phyloP scores from a whole-genome alignment of 2,797 vertebrate species.

The Pipistrellus pipistrellus region DNA sequence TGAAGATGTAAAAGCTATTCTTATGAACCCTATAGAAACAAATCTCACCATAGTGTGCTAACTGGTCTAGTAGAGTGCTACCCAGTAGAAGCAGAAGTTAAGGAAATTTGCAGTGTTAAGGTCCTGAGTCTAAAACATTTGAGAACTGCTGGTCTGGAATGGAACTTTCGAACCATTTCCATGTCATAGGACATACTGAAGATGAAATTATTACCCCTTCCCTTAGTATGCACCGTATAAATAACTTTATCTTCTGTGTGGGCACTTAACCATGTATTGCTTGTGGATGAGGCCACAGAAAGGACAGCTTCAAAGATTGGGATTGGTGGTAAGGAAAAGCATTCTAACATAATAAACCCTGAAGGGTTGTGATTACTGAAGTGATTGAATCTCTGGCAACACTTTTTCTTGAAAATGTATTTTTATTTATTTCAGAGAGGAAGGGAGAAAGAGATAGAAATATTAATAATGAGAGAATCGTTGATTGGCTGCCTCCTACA shows the following conservation, averaged over 20 bases:
- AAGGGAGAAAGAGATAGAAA: too few species aligned
- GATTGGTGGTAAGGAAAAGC: conserved; percentile 26
- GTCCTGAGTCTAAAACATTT: conserved; percentile 53
- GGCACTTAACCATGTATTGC: not conserved
- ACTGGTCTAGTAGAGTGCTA: not conserved
- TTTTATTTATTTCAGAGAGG: not conserved
- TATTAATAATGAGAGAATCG: too few species aligned
- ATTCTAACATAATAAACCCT: conserved; percentile 39
- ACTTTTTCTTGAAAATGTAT: conserved; percentile 1
- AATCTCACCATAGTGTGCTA: not conserved
- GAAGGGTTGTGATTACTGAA: not conserved
- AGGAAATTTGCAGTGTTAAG: conserved; percentile 28
- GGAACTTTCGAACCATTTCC: conserved; percentile 10
- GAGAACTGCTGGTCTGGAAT: conserved; percentile 2
- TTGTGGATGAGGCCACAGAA: conserved; percentile 33
- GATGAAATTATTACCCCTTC: conserved; percentile 15
- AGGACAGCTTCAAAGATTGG: conserved; percentile 44
- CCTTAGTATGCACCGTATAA: not conserved
- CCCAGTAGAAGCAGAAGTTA: conserved; percentile 2
- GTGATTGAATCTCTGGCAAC: not conserved
- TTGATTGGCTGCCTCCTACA: too few species aligned
- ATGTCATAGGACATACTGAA: not conserved
- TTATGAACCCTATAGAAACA: conserved; percentile 20
- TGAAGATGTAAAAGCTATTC: not conserved
- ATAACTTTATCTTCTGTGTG: not conserved